Percentiles rank a stretch among this genome's conserved stretches.
Conservation (phyloP, 2,888 invertebrate genomes). For the Acanthosepion pharaonis region DNA sequence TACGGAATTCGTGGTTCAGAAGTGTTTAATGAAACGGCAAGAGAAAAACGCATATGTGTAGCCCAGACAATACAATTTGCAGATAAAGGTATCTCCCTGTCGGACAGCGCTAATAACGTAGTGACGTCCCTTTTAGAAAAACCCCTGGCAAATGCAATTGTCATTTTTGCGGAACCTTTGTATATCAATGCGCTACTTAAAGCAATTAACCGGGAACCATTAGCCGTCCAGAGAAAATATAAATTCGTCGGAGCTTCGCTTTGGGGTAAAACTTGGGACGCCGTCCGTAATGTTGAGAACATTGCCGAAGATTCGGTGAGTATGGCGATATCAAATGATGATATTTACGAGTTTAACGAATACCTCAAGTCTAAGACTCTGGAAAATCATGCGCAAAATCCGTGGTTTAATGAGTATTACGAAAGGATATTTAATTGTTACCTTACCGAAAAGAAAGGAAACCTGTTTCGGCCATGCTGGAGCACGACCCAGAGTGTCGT, state of each 20-base stretch:
- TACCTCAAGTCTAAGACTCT: conserved; percentile 65
- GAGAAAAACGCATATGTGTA: conserved; percentile 63
- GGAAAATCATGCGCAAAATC: conserved; percentile 71
- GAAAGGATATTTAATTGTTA: conserved; percentile 73
- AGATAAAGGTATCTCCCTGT: conserved; percentile 58
- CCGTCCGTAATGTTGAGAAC: conserved; percentile 56
- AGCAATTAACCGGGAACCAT: conserved; percentile 60
- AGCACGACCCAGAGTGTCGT: conserved; percentile 55
- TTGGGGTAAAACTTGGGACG: conserved; percentile 64
- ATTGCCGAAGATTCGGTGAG: conserved; percentile 61
- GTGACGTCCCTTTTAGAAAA: conserved; percentile 62
- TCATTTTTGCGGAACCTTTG: conserved; percentile 64
- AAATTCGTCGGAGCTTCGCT: conserved; percentile 65
- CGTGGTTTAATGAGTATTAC: conserved; percentile 76
- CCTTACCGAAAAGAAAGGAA: conserved; percentile 57
- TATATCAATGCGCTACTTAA: conserved; percentile 64
- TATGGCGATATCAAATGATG: conserved; percentile 62
- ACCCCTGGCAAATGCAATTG: conserved; percentile 67
- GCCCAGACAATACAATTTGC: conserved; percentile 65
- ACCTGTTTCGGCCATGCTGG: conserved; percentile 52
- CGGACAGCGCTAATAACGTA: conserved; percentile 63
- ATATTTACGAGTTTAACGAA: conserved; percentile 64
- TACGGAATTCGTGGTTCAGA: conserved; percentile 63
- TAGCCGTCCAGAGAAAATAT: conserved; percentile 51
- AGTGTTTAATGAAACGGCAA: conserved; percentile 59